phyloP scores from a whole-genome alignment of 2,888 invertebrate species.

The Lasioglossum lativentre region DNA sequence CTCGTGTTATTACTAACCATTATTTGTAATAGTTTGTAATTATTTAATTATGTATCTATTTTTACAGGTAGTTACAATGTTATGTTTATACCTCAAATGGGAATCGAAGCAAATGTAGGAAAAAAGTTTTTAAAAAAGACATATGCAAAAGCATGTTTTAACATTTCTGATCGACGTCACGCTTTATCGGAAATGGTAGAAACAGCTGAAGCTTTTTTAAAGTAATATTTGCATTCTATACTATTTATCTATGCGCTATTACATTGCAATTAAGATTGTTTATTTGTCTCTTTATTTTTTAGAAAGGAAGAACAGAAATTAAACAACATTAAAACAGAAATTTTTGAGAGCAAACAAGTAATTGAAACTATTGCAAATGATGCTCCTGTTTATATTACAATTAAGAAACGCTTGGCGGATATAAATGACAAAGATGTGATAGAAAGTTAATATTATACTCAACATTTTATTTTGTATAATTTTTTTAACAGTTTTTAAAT shows the following conservation, averaged over 20 bases:
- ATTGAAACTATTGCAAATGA: slow-evolving; percentile 55
- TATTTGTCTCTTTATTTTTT: slow-evolving; percentile 31
- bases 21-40: background rate
- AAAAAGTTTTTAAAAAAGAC: slow-evolving; percentile 60
- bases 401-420: slow-evolving; percentile 73
- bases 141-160: slow-evolving; percentile 17
- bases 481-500: slow-evolving; percentile 13
- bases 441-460: slow-evolving; percentile 64
- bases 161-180: slow-evolving; percentile 27
- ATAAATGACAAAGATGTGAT: slow-evolving; percentile 74
- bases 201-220: slow-evolving; percentile 31
- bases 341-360: slow-evolving; percentile 71
- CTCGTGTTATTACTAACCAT: background rate
- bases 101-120: slow-evolving; percentile 64
- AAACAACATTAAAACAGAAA: slow-evolving; percentile 62
- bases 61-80: slow-evolving; percentile 58
- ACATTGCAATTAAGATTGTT: background rate
- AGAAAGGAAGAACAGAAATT: slow-evolving; percentile 70
- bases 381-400: slow-evolving; percentile 71
- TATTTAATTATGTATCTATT: background rate
- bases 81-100: slow-evolving; percentile 69
- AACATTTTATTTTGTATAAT: background rate
- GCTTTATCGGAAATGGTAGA: slow-evolving; percentile 44
- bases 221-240: slow-evolving; percentile 40
- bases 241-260: background rate